These are phyloP conservation scores for Caenorhabditis remanei DNA, from an alignment of 1,140 invertebrate genomes.

Conservation along the genomic window DNA sequence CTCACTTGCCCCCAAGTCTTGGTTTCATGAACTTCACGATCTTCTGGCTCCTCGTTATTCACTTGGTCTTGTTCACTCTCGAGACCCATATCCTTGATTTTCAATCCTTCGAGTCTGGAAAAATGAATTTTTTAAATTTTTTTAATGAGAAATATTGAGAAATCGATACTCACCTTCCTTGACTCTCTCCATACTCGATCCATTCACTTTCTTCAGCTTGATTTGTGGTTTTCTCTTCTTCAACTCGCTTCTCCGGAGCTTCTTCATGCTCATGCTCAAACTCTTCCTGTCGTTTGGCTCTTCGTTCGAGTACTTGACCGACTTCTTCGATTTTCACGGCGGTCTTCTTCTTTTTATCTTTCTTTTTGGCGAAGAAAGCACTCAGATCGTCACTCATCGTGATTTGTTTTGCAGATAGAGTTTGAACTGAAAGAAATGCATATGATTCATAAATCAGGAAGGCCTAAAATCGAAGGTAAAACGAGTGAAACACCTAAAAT, in stretches of 20 bases:
- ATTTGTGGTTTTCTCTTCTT: slow-evolving; percentile 31
- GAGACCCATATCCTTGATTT: slow-evolving; percentile 63
- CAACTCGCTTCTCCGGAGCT: slow-evolving; percentile 4
- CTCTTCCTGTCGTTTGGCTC: slow-evolving; percentile 60
- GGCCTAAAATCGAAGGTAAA: not conserved
- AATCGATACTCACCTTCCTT: not conserved
- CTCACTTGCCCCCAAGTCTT: slow-evolving; percentile 53
- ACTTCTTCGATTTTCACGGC: slow-evolving; percentile 63
- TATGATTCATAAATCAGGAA: not conserved
- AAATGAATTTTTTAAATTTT: not conserved
- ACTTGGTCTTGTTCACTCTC: slow-evolving; percentile 61
- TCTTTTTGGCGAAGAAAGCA: slow-evolving; percentile 67
- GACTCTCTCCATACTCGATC: slow-evolving; percentile 60
- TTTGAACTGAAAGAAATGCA: not conserved
- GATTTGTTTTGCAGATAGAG: no score
- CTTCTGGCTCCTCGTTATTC: slow-evolving; percentile 47
- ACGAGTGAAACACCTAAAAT: not conserved
- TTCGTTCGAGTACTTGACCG: slow-evolving; percentile 55
- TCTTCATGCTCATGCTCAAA: slow-evolving; percentile 57
- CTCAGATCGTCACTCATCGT: slow-evolving; percentile 67
- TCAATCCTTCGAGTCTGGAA: slow-evolving; percentile 61
- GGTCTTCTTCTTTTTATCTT: slow-evolving; percentile 67
- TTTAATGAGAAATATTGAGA: no score
- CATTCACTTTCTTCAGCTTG: slow-evolving; percentile 61
- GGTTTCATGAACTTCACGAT: slow-evolving; percentile 55